phyloP scores from a whole-genome alignment of 2,113 vertebrate genomes.

The Otocyon megalotis region DNA sequence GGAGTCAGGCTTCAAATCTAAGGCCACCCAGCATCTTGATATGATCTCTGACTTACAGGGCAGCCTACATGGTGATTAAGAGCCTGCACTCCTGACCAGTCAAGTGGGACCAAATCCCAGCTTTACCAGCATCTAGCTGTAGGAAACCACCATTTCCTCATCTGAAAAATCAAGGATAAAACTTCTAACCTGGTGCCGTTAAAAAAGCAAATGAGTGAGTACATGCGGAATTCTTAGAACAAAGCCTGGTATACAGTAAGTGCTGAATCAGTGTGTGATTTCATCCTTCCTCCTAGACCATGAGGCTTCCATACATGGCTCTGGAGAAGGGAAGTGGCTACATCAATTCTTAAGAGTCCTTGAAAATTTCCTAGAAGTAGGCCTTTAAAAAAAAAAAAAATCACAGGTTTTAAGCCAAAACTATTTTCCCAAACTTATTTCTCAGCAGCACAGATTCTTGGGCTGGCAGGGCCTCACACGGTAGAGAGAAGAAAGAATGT shows the following conservation, averaged over 20 bases:
- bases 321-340: not conserved
- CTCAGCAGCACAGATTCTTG: not conserved
- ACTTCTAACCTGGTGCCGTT: not conserved
- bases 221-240: not conserved
- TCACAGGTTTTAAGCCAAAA: conserved; percentile 23
- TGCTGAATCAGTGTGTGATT: not conserved
- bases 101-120: not conserved
- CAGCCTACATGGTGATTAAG: not conserved
- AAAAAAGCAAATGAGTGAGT: not conserved
- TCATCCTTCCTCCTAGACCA: not conserved
- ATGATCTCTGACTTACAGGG: too few species aligned
- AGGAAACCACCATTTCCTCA: not conserved
- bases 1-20: not conserved
- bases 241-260: not conserved
- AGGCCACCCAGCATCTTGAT: not conserved
- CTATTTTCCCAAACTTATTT: not conserved
- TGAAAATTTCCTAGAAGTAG: conserved; percentile 60
- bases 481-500: not conserved
- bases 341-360: not conserved
- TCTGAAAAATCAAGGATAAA: not conserved
- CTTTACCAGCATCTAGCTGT: not conserved
- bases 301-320: not conserved
- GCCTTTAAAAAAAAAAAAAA: conserved; percentile 29
- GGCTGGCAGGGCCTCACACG: not conserved
- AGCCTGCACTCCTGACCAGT: not conserved